Conservation (phyloP, 2,888 invertebrate species). For the Gastracanthus pulcherrimus region DNA sequence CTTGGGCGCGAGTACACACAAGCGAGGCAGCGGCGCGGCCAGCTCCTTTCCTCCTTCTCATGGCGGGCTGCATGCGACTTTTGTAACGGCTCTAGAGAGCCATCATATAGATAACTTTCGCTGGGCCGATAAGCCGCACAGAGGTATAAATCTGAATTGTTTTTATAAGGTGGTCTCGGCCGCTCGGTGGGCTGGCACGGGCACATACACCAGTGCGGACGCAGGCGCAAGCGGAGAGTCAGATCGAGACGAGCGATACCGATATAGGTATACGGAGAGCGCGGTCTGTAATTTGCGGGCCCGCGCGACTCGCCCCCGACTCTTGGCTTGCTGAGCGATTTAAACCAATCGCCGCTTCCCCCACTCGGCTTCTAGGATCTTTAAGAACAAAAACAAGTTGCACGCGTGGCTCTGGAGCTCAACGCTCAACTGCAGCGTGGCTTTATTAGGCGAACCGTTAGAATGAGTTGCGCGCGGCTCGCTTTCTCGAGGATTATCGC, state of each 20-base stretch:
- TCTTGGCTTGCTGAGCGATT: conserved; percentile 13
- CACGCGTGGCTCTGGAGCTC: too few relatives aligned
- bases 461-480: not conserved
- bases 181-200: too few relatives aligned
- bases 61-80: not conserved
- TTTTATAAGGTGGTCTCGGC: conserved; percentile 65
- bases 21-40: not conserved
- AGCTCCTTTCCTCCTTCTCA: too few relatives aligned
- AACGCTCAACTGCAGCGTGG: not conserved
- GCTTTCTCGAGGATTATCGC: conserved; percentile 4
- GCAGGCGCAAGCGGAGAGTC: not conserved
- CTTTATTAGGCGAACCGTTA: conserved; percentile 45
- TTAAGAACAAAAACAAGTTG: too few relatives aligned
- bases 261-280: not conserved
- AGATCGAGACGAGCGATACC: conserved; percentile 22
- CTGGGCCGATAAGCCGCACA: conserved; percentile 67
- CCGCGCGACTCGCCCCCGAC: not conserved
- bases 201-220: not conserved
- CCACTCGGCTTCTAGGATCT: too few relatives aligned
- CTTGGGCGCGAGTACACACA: too few relatives aligned
- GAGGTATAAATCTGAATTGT: conserved; percentile 73
- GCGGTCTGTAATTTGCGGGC: conserved; percentile 46
- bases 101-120: conserved; percentile 67
- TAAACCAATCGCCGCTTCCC: conserved; percentile 44
- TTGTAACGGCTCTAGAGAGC: conserved; percentile 58